Conservation (phyloP, 2,888 invertebrate species). For the Blomia tropicalis region DNA sequence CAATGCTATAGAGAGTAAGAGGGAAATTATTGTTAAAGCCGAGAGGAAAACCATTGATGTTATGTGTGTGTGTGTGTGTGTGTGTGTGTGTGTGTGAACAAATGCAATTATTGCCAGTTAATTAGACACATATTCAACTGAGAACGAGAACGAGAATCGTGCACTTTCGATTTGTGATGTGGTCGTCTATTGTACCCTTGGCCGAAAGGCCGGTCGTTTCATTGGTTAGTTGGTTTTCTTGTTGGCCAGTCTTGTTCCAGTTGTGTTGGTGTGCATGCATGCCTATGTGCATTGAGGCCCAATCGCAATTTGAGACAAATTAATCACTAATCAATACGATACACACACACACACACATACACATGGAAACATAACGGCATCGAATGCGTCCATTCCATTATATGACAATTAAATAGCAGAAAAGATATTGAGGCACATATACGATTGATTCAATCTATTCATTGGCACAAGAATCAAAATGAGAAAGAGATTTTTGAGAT, state of each 20-base stretch:
- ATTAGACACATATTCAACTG: constrained; percentile 9
- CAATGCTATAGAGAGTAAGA: too few species aligned
- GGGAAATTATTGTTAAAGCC: too few species aligned
- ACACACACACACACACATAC: not conserved
- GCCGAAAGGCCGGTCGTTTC: not conserved
- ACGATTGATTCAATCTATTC: too few species aligned
- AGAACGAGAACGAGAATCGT: not conserved
- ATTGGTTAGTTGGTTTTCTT: not conserved
- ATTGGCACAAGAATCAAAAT: too few species aligned
- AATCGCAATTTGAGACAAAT: constrained; percentile 10
- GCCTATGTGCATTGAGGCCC: too few species aligned
- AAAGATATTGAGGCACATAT: not conserved
- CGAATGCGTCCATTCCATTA: not conserved
- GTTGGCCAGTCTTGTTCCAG: too few species aligned
- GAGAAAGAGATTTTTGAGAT: too few species aligned
- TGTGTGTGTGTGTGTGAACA: too few species aligned
- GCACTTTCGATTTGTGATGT: not conserved
- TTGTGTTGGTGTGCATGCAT: too few species aligned
- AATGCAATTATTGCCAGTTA: constrained; percentile 15
- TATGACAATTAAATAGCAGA: not conserved
- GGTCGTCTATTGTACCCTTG: too few species aligned
- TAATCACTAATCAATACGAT: constrained; percentile 9
- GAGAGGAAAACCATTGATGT: too few species aligned
- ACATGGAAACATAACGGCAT: constrained; percentile 1
- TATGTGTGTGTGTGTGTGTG: too few species aligned